phyloP scores from a whole-genome alignment of 1,140 invertebrate genomes.

The Lamellibrachia luymesi region DNA sequence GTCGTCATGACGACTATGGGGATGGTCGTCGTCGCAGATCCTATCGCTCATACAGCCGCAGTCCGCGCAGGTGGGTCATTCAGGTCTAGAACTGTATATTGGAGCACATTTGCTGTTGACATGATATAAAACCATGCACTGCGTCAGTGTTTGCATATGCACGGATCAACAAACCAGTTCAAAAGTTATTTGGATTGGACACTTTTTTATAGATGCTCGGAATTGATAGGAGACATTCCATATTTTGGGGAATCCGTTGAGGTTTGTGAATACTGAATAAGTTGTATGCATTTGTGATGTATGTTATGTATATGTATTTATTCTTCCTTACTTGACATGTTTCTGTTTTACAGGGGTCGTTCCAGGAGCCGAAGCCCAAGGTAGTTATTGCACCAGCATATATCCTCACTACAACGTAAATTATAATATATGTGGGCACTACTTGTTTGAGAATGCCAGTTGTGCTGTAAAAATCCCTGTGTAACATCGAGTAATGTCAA shows the following conservation, averaged over 20 bases:
- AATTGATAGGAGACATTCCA: too few species aligned
- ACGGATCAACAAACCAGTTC: too few species aligned
- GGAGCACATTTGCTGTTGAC: too few species aligned
- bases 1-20: background rate
- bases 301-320: background rate
- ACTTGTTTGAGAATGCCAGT: too few species aligned
- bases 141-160: too few species aligned
- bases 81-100: too few species aligned
- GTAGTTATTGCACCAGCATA: background rate
- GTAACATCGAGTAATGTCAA: too few species aligned
- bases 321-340: background rate
- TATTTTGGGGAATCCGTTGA: background rate
- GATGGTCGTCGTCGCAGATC: conserved; percentile 14
- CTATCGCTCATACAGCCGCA: background rate
- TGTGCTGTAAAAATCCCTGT: too few species aligned
- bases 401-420: background rate
- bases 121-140: too few species aligned
- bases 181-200: too few species aligned
- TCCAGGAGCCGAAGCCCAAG: conserved; percentile 16
- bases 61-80: conserved; percentile 6
- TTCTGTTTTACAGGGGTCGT: background rate
- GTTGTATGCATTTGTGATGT: background rate
- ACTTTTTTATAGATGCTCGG: too few species aligned
- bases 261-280: background rate
- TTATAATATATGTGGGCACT: too few species aligned